Conservation (phyloP, 2,113 vertebrate species). For the Pteronura brasiliensis region DNA sequence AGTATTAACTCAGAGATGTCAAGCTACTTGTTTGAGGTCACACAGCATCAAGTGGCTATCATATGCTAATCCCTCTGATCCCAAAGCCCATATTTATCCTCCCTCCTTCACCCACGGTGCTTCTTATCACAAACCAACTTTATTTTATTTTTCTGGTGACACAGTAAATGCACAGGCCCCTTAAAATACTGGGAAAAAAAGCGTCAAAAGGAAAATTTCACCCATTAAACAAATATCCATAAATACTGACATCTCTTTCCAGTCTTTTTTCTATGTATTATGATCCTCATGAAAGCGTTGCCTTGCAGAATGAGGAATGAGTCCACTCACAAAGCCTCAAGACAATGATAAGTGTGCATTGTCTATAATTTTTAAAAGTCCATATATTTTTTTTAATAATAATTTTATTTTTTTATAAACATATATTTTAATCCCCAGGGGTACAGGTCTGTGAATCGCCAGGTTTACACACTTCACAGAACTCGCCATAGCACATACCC, state of each 20-base stretch:
- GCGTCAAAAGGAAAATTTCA: background rate
- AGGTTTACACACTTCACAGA: too few relatives aligned
- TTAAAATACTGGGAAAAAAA: accelerated
- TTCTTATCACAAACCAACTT: background rate
- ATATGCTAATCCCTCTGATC: background rate
- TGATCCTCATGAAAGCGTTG: accelerated
- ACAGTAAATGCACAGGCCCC: too few relatives aligned
- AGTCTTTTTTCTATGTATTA: accelerated
- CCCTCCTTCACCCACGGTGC: background rate
- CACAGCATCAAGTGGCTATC: background rate
- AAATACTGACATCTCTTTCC: background rate
- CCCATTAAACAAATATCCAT: background rate
- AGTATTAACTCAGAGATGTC: background rate
- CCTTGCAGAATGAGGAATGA: background rate
- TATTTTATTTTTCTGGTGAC: background rate
- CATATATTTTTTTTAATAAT: too few relatives aligned
- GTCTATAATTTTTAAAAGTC: background rate
- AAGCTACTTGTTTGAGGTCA: background rate
- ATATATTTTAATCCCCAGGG: too few relatives aligned
- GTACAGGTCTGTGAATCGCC: too few relatives aligned
- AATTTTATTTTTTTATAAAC: too few relatives aligned
- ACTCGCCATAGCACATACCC: too few relatives aligned
- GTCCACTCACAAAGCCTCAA: background rate
- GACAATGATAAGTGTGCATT: accelerated
- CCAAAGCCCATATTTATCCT: background rate